phyloP scores from a whole-genome alignment of 2,797 vertebrate species.

The Bovichtus diacanthus region DNA sequence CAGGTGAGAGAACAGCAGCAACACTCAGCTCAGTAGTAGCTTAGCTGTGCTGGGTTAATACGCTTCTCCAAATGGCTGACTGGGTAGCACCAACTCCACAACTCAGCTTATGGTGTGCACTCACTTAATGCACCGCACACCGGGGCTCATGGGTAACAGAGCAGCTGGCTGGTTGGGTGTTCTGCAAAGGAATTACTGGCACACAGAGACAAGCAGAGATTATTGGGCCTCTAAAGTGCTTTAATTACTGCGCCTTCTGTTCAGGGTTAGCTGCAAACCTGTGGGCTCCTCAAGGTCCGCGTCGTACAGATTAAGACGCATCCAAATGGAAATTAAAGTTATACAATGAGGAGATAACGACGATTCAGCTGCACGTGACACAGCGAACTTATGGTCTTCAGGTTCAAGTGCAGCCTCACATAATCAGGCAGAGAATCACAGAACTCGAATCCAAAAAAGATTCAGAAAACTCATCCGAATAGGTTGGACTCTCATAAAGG shows the following conservation, averaged over 20 bases:
- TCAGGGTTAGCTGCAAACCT: constrained; percentile 56
- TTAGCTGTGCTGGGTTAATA: constrained; percentile 66
- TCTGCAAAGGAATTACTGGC: constrained; percentile 58
- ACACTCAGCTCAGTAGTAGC: constrained; percentile 51
- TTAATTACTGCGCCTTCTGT: constrained; percentile 74
- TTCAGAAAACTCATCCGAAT: neutral
- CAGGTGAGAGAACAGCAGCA: constrained; percentile 56
- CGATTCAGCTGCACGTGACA: neutral
- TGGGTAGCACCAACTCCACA: constrained; percentile 44
- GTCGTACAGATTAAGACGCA: constrained; percentile 7
- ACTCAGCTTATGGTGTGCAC: constrained; percentile 58
- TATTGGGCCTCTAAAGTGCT: constrained; percentile 65
- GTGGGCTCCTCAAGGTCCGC: constrained; percentile 23
- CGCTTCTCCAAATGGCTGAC: constrained; percentile 55
- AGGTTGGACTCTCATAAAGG: neutral
- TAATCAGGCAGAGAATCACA: neutral
- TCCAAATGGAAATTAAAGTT: constrained; percentile 23
- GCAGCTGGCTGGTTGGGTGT: constrained; percentile 54
- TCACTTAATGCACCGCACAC: constrained; percentile 44
- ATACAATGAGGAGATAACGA: constrained; percentile 19
- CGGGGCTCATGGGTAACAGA: constrained; percentile 42
- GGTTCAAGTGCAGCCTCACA: neutral
- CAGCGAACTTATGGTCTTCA: neutral
- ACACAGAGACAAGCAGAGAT: constrained; percentile 61
- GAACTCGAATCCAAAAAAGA: neutral